Base-by-base conservation (phyloP, 2,888 invertebrate genomes). In the Nomada flava region DNA sequence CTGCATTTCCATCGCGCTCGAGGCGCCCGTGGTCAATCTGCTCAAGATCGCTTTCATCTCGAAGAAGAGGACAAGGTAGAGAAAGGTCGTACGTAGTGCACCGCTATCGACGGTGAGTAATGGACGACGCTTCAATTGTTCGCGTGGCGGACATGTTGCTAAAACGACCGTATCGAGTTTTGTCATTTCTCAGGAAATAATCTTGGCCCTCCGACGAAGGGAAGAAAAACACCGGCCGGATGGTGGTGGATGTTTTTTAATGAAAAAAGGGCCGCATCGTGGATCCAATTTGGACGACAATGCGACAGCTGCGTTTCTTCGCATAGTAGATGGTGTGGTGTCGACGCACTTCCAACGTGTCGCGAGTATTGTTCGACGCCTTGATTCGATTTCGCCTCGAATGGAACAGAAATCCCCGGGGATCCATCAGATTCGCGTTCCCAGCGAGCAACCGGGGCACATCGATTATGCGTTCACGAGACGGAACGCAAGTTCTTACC, bases 1-100 rank as follows among this genome's bases (percentile, higher is more conserved):
- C 92, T 95, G 96, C 86, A 96, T 98, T 82, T 97, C 97, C 13
- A 94, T 97, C 88, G 95, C 96, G 1, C 96, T 97, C 90, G 98
- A 98, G 92, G 97, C 97, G n/a, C 98, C 98, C 0, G 95, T 97
- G 65, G 97, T 98, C 63, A 95, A 96, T 89, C 94, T 98, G 82
- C 95, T 98, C 79, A 97, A 97, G 94, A 95, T 97, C 87, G 94
- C 95, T 76, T 94, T 95, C 91, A 93, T 85, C 85, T 92, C 89
- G 90, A 93, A 92, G 91, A 94, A 92, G 94, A 93, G 92, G 89
- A 91, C 67, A 92, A 95, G 92, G 92, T 93, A 93, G 88, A 89
- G 29, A n/a, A 42, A 9, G 44, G 20, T 53, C 29, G 72, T 18
- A 18, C n/a, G 64, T 20, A 55, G 44, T 42, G 64, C 70, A 52